Conservation (phyloP, 2,888 invertebrate species). For the Cephonodes hylas region DNA sequence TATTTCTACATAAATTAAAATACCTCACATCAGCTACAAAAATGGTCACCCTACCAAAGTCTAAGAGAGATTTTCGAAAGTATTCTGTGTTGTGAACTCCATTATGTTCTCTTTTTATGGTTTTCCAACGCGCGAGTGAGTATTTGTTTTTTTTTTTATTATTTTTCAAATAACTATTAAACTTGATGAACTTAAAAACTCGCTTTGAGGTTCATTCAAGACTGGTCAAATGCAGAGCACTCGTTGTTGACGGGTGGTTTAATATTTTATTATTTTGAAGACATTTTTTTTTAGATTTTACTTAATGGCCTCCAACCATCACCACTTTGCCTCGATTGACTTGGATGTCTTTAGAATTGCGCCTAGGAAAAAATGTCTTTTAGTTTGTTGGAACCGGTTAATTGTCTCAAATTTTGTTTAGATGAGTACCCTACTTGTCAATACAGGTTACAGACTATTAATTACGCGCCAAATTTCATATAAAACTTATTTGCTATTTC, state of each 20-base stretch:
- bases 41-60: constrained; percentile 8
- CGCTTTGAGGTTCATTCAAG: background rate
- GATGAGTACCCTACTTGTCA: no score
- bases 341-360: no score
- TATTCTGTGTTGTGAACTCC: constrained; percentile 15
- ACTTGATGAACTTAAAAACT: constrained; percentile 13
- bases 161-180: constrained; percentile 29
- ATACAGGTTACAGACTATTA: no score
- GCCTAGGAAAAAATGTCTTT: no score
- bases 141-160: constrained; percentile 17
- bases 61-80: constrained; percentile 17
- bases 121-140: constrained; percentile 27
- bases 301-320: no score
- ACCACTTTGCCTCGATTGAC: no score
- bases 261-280: background rate
- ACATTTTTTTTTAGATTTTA: no score
- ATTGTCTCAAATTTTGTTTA: no score
- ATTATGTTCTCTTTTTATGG: constrained; percentile 21
- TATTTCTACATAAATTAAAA: background rate
- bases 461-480: no score
- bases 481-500: no score
- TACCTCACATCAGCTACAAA: no score
- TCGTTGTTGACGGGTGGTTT: background rate
- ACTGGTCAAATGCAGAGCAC: background rate
- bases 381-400: no score